Evolutionary conservation across 30 jellyfish, hydroid and myxozoan genomes (phyloP).

Genomic region (Chrysaora quinquecirrha): DNA sequence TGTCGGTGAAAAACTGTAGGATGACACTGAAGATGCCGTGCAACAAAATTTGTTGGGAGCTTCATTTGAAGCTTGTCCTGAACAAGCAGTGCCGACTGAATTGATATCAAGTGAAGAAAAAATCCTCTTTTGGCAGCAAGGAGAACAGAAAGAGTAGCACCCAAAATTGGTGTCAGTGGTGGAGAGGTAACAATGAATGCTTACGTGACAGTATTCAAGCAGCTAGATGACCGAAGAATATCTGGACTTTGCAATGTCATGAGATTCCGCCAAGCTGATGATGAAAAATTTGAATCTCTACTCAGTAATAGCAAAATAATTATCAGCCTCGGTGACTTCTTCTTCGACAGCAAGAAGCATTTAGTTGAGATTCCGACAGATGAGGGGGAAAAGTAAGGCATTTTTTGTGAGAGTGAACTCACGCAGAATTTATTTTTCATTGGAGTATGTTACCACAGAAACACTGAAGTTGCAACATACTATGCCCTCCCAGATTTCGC

Average conservation of each 20-base stretch:
- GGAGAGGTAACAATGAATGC: slow-evolving; percentile 14
- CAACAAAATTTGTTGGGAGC: background rate
- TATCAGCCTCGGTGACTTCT: slow-evolving; percentile 6
- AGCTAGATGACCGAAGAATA: slow-evolving; percentile 14
- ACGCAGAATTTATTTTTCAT: background rate
- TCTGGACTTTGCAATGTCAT: slow-evolving; percentile 15
- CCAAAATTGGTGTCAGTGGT: background rate
- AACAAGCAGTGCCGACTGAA: background rate
- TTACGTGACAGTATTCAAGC: slow-evolving; percentile 3
- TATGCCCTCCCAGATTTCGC: background rate
- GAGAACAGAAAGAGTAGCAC: background rate
- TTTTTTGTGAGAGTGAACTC: slow-evolving; percentile 8
- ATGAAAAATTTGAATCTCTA: slow-evolving; percentile 12
- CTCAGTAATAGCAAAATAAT: background rate
- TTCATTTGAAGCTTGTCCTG: background rate
- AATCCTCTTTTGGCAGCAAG: too few relatives aligned
- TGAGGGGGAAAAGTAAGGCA: slow-evolving; percentile 10
- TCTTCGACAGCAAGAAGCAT: slow-evolving; percentile 2
- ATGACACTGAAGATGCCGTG: background rate
- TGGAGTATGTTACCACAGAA: background rate
- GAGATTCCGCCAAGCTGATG: slow-evolving; percentile 19
- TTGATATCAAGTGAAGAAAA: background rate
- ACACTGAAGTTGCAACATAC: background rate
- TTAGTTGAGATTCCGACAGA: slow-evolving; percentile 19
- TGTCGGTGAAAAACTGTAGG: background rate